Evolutionary conservation across 2,797 vertebrate species (phyloP).

Genomic region (Cheirogaleus major): DNA sequence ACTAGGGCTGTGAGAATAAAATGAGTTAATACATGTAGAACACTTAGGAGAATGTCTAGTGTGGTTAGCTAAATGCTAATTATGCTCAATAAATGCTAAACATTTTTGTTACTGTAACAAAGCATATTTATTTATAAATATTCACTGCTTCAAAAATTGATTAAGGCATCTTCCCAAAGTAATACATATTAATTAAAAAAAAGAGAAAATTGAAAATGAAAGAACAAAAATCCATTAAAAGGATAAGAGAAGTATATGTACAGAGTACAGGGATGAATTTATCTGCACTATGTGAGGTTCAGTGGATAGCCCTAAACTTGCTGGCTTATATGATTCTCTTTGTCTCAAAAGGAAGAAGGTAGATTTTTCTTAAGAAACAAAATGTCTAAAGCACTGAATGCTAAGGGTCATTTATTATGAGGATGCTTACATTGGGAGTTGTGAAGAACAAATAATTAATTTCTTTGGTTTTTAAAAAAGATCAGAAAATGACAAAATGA

Average conservation of each 20-base stretch:
- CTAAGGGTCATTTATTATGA: background rate
- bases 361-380: background rate
- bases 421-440: background rate
- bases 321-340: background rate
- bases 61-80: background rate
- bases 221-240: background rate
- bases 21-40: background rate
- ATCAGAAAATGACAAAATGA: background rate
- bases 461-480: background rate
- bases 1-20: background rate
- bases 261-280: background rate
- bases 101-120: background rate
- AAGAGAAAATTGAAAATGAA: constrained; percentile 2
- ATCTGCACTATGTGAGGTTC: background rate
- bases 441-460: constrained; percentile 40
- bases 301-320: background rate
- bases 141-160: background rate
- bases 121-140: constrained; percentile 16
- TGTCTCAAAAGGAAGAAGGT: background rate
- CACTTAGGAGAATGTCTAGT: background rate
- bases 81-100: background rate
- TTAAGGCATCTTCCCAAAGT: constrained; percentile 12
- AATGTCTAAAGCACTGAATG: background rate
- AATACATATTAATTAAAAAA: background rate
- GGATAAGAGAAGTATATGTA: background rate